Conservation (phyloP, 1,140 invertebrate genomes). For the Temnothorax curvispinosus region DNA sequence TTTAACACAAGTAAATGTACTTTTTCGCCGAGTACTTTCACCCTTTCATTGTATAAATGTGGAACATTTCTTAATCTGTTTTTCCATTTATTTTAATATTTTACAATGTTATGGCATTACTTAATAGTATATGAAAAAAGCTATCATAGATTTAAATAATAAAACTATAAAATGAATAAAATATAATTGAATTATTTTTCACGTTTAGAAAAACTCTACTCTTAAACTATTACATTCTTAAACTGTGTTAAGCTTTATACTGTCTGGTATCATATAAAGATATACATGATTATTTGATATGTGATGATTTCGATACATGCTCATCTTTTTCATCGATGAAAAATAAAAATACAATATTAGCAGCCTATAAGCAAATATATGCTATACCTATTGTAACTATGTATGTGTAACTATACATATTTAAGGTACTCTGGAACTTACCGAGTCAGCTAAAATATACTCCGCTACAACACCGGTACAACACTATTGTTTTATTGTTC, state of each 20-base stretch:
- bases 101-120: background rate
- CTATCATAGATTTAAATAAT: background rate
- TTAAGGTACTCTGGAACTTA: constrained; percentile 32
- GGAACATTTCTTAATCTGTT: background rate
- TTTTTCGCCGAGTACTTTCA: constrained; percentile 3
- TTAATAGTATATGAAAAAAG: background rate
- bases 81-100: background rate
- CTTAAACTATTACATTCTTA: background rate
- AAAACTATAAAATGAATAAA: background rate
- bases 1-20: background rate
- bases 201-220: background rate
- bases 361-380: too few species aligned
- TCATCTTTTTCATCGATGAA: background rate
- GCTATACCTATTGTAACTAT: too few species aligned
- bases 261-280: background rate
- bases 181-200: background rate
- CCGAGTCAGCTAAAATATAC: constrained; percentile 36
- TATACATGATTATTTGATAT: background rate
- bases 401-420: background rate
- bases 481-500: constrained; percentile 31
- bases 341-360: background rate
- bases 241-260: too few species aligned
- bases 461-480: background rate
- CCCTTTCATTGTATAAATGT: background rate
- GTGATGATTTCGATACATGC: background rate